Evolutionary conservation across 2,797 vertebrate genomes (phyloP), one percentile per base, ranked within the genome.

Genomic region (Protosalanx chinensis): DNA sequence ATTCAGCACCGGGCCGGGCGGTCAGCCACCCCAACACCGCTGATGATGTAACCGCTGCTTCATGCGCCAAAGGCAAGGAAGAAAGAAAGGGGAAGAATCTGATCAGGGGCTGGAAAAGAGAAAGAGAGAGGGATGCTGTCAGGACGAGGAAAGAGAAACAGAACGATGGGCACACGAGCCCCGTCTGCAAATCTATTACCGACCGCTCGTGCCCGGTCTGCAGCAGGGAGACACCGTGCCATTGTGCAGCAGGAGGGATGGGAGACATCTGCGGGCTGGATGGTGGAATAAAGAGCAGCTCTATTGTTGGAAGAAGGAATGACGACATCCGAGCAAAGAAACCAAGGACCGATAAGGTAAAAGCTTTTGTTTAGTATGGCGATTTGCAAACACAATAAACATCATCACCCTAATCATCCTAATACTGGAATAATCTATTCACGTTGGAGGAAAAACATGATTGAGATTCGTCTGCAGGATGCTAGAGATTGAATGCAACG

Each of bases 321-420:
- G 84, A 82, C 75, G 93, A 94, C 72, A 89, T 80, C 82, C 91
- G 90, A 89, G 92, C 91, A 80, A 94, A 93, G 91, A 94, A 91
- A 82, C 88, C 92, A 88, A 95, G 93, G 89, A 93, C 94, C 74
- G 95, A 93, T 85, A 93, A 92, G 91, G 92, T 92, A 93, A 90
- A 93, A 90, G 91, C 90, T 57, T 30, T 66, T 57, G 62, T 62
- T 63, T 12, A 27, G 53, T 4, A 27, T 27, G 27, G 33, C 65
- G 65, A 53, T 67, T 56, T 53, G 35, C 23, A 58, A 68, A 68
- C 10, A 58, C 27, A 64, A 37, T 35, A 10, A 49, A 46, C 13
- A 29, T 49, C 27, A 30, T 30, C 46, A 15, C 8, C 30, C 35
- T 5, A 29, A 30, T 29, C 2, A 67, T 3, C 46, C 30, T 51